These are phyloP conservation scores for Ovis canadensis DNA, from an alignment of 2,113 vertebrate genomes.

Conservation along the genomic window DNA sequence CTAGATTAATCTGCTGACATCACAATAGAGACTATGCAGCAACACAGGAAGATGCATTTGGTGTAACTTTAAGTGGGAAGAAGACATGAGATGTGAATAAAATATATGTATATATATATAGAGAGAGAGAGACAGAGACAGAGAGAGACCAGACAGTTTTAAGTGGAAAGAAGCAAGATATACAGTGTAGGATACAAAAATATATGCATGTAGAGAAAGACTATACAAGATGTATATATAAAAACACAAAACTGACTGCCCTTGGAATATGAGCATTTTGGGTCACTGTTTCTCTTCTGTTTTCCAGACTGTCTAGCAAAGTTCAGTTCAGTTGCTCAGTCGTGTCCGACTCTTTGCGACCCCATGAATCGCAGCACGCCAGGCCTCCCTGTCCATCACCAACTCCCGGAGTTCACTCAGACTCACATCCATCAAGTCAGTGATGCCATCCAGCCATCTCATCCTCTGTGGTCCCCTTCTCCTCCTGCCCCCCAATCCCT, in stretches of 20 bases:
- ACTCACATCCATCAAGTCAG: too few species aligned
- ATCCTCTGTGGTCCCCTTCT: too few species aligned
- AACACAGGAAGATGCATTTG: not conserved
- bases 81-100: not conserved
- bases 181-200: not conserved
- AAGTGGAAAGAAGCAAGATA: not conserved
- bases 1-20: not conserved
- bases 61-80: not conserved
- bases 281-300: not conserved
- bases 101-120: not conserved
- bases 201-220: rapidly evolving
- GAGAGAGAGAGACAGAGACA: not conserved
- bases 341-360: too few species aligned
- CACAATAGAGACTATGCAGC: not conserved
- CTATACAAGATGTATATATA: not conserved
- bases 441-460: too few species aligned
- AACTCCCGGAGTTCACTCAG: too few species aligned
- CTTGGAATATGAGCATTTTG: not conserved
- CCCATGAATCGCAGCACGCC: too few species aligned
- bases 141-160: not conserved
- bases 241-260: not conserved
- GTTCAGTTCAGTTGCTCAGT: not conserved
- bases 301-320: not conserved
- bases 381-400: too few species aligned
- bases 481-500: too few species aligned